phyloP scores from a whole-genome alignment of 2,113 vertebrate genomes.

The Hippocampus zosterae region DNA sequence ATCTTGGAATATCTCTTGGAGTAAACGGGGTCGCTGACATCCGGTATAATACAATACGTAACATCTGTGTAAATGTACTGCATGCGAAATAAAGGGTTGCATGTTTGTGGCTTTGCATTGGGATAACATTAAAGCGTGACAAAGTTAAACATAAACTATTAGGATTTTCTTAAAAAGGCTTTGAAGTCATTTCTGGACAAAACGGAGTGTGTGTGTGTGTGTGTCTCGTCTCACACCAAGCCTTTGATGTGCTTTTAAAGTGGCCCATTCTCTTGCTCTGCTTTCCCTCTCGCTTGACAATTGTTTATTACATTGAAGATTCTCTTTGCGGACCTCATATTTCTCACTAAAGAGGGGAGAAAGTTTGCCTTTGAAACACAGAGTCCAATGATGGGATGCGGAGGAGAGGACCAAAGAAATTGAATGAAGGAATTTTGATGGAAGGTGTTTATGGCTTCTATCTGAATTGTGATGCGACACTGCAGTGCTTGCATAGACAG shows the following conservation, averaged over 20 bases:
- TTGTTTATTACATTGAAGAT: slow-evolving; percentile 94
- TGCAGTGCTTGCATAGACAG: slow-evolving; percentile 18
- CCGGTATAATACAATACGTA: not conserved
- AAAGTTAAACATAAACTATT: slow-evolving; percentile 1
- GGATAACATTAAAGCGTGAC: not conserved
- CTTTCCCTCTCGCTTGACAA: slow-evolving; percentile 83
- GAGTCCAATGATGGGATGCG: slow-evolving; percentile 26
- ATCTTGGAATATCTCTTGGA: not conserved
- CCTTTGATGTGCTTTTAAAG: slow-evolving; percentile 88
- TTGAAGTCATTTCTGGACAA: slow-evolving; percentile 3
- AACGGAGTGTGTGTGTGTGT: not conserved
- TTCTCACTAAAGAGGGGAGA: slow-evolving; percentile 63
- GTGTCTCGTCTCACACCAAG: slow-evolving; percentile 28
- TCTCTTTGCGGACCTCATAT: slow-evolving; percentile 82
- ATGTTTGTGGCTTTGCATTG: not conserved
- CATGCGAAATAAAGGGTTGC: not conserved
- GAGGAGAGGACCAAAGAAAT: slow-evolving; percentile 23
- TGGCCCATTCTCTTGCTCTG: slow-evolving; percentile 75
- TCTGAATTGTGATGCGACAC: slow-evolving; percentile 76
- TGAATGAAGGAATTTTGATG: slow-evolving; percentile 21
- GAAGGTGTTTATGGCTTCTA: slow-evolving; percentile 84
- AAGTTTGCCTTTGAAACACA: slow-evolving; percentile 51
- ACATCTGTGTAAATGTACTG: not conserved
- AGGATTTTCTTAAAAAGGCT: not conserved
- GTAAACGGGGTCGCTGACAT: not conserved